Conservation (phyloP, 1,140 invertebrate genomes). For the Pygmarrhopalites habei region DNA sequence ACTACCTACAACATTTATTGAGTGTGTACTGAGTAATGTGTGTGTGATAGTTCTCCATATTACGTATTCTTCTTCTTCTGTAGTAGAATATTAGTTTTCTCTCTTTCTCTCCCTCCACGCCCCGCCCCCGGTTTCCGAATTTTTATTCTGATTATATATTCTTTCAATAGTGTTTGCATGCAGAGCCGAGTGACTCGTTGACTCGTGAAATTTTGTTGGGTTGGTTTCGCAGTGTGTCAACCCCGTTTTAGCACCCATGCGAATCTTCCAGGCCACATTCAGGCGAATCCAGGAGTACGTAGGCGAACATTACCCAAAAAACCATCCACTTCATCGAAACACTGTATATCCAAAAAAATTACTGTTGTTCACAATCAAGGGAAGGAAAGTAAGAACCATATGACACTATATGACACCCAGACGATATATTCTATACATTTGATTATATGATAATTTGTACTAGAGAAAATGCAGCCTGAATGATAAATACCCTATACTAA, state of each 20-base stretch:
- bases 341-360: slow-evolving; percentile 38
- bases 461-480: too few species aligned
- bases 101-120: background rate
- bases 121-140: too few species aligned
- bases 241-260: slow-evolving; percentile 27
- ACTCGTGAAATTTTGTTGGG: slow-evolving; percentile 32
- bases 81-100: too few species aligned
- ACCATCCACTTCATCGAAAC: slow-evolving; percentile 35
- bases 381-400: too few species aligned
- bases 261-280: slow-evolving; percentile 27
- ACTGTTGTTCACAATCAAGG: slow-evolving; percentile 37
- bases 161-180: slow-evolving; percentile 19
- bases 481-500: too few species aligned
- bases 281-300: slow-evolving; percentile 20
- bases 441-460: too few species aligned
- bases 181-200: slow-evolving; percentile 17
- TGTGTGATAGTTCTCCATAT: slow-evolving; percentile 1
- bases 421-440: too few species aligned
- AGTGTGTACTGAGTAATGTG: too few species aligned
- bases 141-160: background rate
- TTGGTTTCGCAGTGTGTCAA: slow-evolving; percentile 34
- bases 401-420: too few species aligned
- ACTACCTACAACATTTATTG: too few species aligned
- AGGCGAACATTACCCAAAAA: slow-evolving; percentile 40
- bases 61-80: too few species aligned